phyloP scores from a whole-genome alignment of 2,113 vertebrate genomes.

The human region DNA sequence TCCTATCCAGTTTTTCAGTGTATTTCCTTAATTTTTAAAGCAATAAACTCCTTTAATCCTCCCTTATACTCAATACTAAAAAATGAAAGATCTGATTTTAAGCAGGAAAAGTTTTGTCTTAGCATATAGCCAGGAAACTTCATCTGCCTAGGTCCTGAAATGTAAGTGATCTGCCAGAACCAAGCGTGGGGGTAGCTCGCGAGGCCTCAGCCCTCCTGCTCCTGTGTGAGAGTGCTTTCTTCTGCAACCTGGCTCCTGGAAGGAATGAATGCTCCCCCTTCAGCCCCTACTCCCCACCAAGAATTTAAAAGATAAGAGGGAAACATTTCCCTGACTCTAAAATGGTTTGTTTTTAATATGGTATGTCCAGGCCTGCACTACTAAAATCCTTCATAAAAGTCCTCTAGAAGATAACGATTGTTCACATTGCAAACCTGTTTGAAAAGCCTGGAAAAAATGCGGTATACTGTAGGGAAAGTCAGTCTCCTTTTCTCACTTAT shows the following conservation, averaged over 20 bases:
- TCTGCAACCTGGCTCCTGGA: not conserved
- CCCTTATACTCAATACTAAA: not conserved
- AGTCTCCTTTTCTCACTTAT: not conserved
- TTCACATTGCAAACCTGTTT: not conserved
- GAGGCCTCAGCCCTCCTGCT: not conserved
- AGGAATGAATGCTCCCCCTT: fast-evolving
- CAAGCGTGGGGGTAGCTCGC: fast-evolving
- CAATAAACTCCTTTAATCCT: not conserved
- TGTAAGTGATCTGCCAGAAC: not conserved
- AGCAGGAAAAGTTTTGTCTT: not conserved
- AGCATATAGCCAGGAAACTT: not conserved
- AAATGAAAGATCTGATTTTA: not conserved
- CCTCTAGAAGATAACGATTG: not conserved
- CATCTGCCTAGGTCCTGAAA: not conserved
- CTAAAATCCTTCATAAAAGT: not conserved
- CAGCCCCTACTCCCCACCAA: not conserved
- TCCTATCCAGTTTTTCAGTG: not conserved
- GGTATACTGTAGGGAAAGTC: not conserved
- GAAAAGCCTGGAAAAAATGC: slow-evolving; percentile 20
- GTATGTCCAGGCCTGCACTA: not conserved
- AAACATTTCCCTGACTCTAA: not conserved
- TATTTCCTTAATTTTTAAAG: not conserved
- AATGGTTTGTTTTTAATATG: not conserved
- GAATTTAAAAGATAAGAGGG: not conserved
- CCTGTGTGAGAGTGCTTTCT: too few species aligned